Percentiles rank a stretch among this genome's conserved stretches.
phyloP scores from a whole-genome alignment of 2,113 vertebrate genomes.

The Heteronetta atricapilla region DNA sequence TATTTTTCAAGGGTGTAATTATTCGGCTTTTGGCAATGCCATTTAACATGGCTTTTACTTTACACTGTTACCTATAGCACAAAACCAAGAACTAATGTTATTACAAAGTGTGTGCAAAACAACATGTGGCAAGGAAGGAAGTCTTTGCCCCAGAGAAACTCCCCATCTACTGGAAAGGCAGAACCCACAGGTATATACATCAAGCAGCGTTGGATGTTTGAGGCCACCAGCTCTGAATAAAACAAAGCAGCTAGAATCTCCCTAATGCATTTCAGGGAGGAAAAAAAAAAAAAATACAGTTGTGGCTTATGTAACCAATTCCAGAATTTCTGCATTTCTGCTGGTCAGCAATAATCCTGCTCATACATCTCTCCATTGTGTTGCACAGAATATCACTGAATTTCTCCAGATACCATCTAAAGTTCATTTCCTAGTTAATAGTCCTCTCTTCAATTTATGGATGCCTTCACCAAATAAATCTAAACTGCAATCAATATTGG shows the following conservation, averaged over 20 bases:
- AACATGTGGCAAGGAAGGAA: neutral
- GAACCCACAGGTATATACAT: neutral
- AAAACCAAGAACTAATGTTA: neutral
- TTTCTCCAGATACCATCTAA: neutral
- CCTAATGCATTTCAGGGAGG: neutral
- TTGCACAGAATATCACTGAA: neutral
- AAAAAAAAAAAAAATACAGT: too few relatives aligned
- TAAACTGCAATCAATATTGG: neutral
- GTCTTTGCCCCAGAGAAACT: neutral
- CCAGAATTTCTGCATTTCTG: neutral
- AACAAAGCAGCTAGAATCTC: neutral
- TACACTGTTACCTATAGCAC: neutral
- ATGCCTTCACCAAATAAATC: neutral
- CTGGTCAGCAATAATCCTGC: neutral
- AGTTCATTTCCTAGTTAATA: neutral
- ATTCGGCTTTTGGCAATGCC: neutral
- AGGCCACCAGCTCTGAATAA: neutral
- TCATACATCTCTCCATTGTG: neutral
- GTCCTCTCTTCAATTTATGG: neutral
- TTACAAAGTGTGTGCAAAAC: neutral
- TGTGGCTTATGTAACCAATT: rapidly evolving
- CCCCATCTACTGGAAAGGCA: neutral
- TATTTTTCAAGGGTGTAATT: neutral
- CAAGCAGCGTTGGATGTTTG: neutral
- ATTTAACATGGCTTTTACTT: neutral